Evolutionary conservation across 2,888 invertebrate genomes (phyloP), one percentile per base, ranked within the genome.

Genomic region (Eristalinus sepulchralis): DNA sequence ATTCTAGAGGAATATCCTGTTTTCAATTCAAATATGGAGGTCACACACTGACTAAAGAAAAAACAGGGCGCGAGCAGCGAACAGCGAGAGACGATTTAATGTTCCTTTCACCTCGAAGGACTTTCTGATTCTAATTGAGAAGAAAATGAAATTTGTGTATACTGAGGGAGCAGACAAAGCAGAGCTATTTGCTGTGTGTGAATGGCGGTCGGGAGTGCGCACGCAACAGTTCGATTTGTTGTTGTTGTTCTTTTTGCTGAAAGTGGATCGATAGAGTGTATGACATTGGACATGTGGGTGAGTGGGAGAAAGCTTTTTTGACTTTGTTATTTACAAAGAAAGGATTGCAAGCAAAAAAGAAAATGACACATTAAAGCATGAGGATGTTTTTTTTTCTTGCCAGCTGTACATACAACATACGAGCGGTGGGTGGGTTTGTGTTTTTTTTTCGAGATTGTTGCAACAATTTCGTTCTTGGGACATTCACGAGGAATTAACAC

Each of bases 141-240:
- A 73, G 17, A 79, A 83, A 86, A 83, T 75, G 36, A 75, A 83
- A 82, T 85, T 66, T 86, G 67, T 86, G 78, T 86, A 83, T 86
- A 82, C 86, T 17, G 53, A 55, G 6, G 47, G 17, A 17, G 9
- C 55, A 33, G 71, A 72, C 64, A 79, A 76, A 53, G 76, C 66
- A 76, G 34, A 22, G 27, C 5, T 27, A 27, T 27, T 27, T 27
- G 27, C 27, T 27, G 27, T 27, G 27, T 27, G 27, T 27, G 27
- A 27, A 27, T 27, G 27, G 27, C 64, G 17, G 39, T 57, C 33
- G 47, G 64, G 62, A 83, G 75, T 86, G 86, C 86, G 86, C 86
- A 86, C 75, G 86, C 86, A 86, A 86, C 86, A 86, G 86, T 83
- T 79, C 83, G 57, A 55, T 76, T 39, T 22, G 57, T 27, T 27